These are phyloP conservation scores for Drosophila leonis DNA, from an alignment of 2,888 invertebrate species.

Conservation along the genomic window DNA sequence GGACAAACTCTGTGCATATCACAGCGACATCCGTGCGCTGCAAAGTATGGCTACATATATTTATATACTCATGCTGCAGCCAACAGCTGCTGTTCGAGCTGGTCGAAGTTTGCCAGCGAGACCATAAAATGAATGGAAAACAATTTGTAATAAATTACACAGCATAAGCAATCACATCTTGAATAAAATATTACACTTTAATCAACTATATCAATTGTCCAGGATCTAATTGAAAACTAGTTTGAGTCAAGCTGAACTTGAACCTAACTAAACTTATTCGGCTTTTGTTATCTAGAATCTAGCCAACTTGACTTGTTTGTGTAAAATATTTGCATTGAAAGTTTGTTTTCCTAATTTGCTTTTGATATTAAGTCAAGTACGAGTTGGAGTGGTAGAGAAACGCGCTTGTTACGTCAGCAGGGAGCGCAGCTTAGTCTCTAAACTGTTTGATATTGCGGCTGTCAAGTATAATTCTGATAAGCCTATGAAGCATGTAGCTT, in stretches of 20 bases:
- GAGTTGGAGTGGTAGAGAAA: not conserved
- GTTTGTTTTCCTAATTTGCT: not conserved
- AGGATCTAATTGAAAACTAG: not conserved
- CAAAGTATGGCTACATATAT: constrained; percentile 36
- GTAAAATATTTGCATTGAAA: not conserved
- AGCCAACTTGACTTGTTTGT: not conserved
- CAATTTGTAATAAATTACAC: constrained; percentile 6
- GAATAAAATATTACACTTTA: not conserved
- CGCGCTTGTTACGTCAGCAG: not conserved
- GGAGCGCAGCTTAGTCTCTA: not conserved
- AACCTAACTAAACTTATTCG: not conserved
- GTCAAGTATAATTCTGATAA: constrained; percentile 33
- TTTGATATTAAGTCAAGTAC: not conserved
- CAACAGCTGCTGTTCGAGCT: constrained; percentile 1
- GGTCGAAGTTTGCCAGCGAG: constrained; percentile 3
- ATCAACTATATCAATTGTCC: not conserved
- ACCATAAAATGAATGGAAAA: constrained; percentile 1
- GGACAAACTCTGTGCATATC: constrained; percentile 38
- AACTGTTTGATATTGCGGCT: not conserved
- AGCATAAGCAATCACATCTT: not conserved
- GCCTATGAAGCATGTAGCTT: constrained; percentile 14
- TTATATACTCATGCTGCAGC: constrained; percentile 5
- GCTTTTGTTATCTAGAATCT: not conserved
- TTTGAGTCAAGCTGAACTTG: too few species aligned
- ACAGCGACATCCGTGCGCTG: not conserved